Evolutionary conservation across 2,797 vertebrate genomes (phyloP).

Genomic region (Sarcoramphus papa): DNA sequence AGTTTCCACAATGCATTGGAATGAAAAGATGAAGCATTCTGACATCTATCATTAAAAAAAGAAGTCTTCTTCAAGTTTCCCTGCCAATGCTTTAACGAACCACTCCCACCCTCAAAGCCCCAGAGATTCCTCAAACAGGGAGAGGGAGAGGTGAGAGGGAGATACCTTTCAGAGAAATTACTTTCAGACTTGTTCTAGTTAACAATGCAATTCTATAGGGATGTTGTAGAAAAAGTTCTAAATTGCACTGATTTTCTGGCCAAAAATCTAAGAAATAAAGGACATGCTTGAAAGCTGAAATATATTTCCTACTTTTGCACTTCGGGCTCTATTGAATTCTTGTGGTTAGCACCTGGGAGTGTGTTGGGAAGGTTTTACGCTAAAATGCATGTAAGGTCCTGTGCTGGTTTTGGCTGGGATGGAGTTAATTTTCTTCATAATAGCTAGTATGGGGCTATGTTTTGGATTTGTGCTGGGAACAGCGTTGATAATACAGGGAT

Average conservation of each 20-base stretch:
- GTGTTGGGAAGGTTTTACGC: neutral
- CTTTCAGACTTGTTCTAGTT: neutral
- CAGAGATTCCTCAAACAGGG: neutral
- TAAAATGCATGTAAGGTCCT: neutral
- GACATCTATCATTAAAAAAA: neutral
- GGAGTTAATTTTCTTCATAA: no score
- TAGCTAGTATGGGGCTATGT: no score
- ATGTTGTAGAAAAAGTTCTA: neutral
- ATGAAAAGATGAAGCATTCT: neutral
- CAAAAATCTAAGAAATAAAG: neutral
- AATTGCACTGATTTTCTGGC: neutral
- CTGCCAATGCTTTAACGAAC: neutral
- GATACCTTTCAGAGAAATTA: neutral
- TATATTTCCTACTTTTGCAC: neutral
- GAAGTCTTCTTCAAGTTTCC: neutral
- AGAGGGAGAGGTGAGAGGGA: neutral
- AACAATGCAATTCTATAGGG: neutral
- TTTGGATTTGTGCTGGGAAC: no score
- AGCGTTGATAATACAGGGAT: no score
- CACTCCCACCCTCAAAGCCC: accelerated
- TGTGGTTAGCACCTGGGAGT: neutral
- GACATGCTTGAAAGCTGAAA: neutral
- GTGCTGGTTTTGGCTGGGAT: no score
- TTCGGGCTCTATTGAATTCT: neutral
- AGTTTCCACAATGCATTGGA: neutral